These are phyloP conservation scores for Monochamus saltuarius DNA, from an alignment of 1,140 invertebrate genomes.

Conservation along the genomic window DNA sequence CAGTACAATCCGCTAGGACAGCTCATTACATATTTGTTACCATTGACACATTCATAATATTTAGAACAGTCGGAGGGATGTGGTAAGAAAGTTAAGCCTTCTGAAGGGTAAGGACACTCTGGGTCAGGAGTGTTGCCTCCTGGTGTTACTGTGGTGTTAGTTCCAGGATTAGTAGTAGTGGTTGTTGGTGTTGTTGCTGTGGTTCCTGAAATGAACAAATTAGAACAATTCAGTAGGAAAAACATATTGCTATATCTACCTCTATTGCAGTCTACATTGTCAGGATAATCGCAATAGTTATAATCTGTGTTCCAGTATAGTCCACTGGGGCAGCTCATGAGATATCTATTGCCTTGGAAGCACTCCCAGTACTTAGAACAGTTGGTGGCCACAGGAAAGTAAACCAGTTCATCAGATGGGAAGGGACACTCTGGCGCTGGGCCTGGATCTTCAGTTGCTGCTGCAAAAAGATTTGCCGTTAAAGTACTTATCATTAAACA, in stretches of 20 bases:
- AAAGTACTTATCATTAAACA: no score
- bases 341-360: constrained; percentile 17
- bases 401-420: constrained; percentile 4
- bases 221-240: neutral
- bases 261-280: constrained; percentile 2
- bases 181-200: neutral
- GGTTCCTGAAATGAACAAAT: neutral
- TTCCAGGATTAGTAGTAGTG: neutral
- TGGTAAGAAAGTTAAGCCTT: constrained; percentile 5
- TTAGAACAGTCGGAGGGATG: constrained; percentile 26
- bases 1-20: constrained; percentile 29
- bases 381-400: constrained; percentile 18
- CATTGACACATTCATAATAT: constrained; percentile 29
- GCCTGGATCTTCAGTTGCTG: neutral
- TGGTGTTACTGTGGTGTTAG: neutral
- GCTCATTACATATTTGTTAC: constrained; percentile 11
- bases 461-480: no score
- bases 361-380: constrained; percentile 33
- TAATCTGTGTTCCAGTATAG: constrained; percentile 27
- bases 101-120: constrained; percentile 13
- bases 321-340: constrained; percentile 22
- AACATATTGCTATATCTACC: neutral
- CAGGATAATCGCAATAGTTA: constrained; percentile 28
- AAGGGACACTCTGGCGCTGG: constrained; percentile 20
- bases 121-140: neutral